Base-by-base conservation (phyloP, 1,140 invertebrate species). In the Cherax destructor region DNA sequence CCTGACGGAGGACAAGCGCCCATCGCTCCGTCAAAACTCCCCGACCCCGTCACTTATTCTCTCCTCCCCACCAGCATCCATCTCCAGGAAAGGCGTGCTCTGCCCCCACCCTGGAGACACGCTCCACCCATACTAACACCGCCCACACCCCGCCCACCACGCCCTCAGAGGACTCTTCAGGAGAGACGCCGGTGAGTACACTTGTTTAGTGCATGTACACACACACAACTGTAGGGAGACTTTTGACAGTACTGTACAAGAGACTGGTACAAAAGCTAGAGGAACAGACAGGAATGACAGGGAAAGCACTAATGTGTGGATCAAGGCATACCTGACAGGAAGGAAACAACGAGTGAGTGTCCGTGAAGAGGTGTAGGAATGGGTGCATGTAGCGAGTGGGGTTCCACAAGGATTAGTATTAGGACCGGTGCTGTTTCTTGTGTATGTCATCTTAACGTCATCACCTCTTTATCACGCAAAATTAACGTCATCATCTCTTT, bases 1-100 rank as follows among this genome's bases (percentile, higher is more conserved):
- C 4, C 76, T 91, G 78, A 91, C 90, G 84, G 90, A 91, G 77
- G 90, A 91, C 77, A 91, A 91, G 61, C 90, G 9, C 90, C 90
- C 24, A 91, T 72, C 21, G 90, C 90, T 1, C 90, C 90, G 10
- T 72, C 24, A 3, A 80, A 72, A 21, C 77, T 49, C 9, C 47
- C 83, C 84, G 84, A 41, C 90, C 90, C 11, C 90, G 90, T 30
- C 90, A 91, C 78, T 84, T 91, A 6, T 74, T 91, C n/a, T 21
- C 13, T 18, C 24, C 83, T 1, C 61, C 74, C 18, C 83, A 80
- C 77, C 56, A 59, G 11, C 65, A 72, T 47, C 6, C 41, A 16
- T 16, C 87, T 5, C 59, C 79, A 16, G 61, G 78, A 11, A 91
- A 86, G 50, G 90, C 90, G 1, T 86, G 83, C 61, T 91, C 90